Conservation (phyloP, 2,888 invertebrate genomes). For the Tupiocoris notatus region DNA sequence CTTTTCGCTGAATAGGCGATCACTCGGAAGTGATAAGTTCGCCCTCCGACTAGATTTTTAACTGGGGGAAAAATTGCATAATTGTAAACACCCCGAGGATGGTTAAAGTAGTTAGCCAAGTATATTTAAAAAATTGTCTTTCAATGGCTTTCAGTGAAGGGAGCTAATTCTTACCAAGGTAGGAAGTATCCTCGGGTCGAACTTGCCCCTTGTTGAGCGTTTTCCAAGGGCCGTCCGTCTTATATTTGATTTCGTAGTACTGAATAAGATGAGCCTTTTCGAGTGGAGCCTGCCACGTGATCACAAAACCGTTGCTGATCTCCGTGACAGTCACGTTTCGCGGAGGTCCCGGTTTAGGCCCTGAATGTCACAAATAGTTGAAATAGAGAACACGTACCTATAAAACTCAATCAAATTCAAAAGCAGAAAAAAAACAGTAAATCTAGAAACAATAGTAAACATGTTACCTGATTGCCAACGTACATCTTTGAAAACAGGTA, state of each 20-base stretch:
- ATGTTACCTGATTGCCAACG: not conserved
- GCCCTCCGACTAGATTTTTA: slow-evolving; percentile 86
- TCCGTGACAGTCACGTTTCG: slow-evolving; percentile 87
- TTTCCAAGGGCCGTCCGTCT: slow-evolving; percentile 86
- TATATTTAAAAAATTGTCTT: too few species aligned
- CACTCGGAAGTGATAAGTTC: slow-evolving; percentile 89
- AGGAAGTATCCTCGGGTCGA: slow-evolving; percentile 84
- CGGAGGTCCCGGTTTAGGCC: slow-evolving; percentile 88
- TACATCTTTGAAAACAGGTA: not conserved
- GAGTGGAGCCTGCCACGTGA: slow-evolving; percentile 83
- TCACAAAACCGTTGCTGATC: slow-evolving; percentile 84
- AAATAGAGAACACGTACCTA: not conserved
- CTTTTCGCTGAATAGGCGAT: slow-evolving; percentile 82
- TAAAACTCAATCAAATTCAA: not conserved
- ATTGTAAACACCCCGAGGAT: too few species aligned
- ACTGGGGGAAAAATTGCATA: slow-evolving; percentile 67
- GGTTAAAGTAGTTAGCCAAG: not conserved
- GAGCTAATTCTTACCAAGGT: slow-evolving; percentile 63
- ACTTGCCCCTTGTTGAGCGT: slow-evolving; percentile 84
- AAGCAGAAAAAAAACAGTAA: not conserved
- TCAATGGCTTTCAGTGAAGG: too few species aligned
- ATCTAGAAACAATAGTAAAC: not conserved
- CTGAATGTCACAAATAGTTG: slow-evolving; percentile 57
- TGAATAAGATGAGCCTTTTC: slow-evolving; percentile 78
- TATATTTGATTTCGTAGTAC: slow-evolving; percentile 89